phyloP scores from a whole-genome alignment of 2,113 vertebrate genomes.

The Tetraodon nigroviridis region DNA sequence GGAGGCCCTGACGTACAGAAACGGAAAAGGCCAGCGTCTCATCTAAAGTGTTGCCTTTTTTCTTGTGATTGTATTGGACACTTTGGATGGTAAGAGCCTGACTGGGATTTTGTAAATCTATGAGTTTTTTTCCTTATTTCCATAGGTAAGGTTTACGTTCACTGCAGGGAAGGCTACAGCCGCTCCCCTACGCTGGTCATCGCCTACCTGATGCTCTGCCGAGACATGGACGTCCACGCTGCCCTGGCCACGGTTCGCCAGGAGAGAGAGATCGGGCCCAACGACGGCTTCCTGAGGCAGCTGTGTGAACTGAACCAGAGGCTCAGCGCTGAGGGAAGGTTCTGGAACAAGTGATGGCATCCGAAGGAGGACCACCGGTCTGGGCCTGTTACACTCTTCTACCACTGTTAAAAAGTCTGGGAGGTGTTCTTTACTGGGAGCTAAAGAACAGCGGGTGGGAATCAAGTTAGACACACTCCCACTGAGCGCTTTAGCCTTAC shows the following conservation, averaged over 20 bases:
- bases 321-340: conserved; percentile 70
- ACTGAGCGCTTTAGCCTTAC: neutral
- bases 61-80: neutral
- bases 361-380: neutral
- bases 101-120: neutral
- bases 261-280: conserved; percentile 91
- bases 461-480: conserved; percentile 1
- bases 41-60: neutral
- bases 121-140: neutral
- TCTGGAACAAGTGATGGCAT: conserved; percentile 50
- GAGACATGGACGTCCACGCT: conserved; percentile 78
- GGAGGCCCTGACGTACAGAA: conserved; percentile 82
- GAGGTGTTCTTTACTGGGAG: neutral
- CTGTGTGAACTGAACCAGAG: conserved; percentile 86
- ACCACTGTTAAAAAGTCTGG: conserved; percentile 8
- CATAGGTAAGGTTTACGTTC: conserved; percentile 87
- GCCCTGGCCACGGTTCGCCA: conserved; percentile 82
- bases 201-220: conserved; percentile 90
- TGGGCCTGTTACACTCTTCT: conserved; percentile 8
- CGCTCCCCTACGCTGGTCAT: conserved; percentile 90
- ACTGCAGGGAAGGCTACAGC: conserved; percentile 95
- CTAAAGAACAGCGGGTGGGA: conserved; percentile 2
- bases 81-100: neutral
- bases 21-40: conserved; percentile 73
- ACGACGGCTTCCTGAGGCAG: conserved; percentile 90